Evolutionary conservation across 2,888 invertebrate genomes (phyloP).

Genomic region (Orchesella flavescens): DNA sequence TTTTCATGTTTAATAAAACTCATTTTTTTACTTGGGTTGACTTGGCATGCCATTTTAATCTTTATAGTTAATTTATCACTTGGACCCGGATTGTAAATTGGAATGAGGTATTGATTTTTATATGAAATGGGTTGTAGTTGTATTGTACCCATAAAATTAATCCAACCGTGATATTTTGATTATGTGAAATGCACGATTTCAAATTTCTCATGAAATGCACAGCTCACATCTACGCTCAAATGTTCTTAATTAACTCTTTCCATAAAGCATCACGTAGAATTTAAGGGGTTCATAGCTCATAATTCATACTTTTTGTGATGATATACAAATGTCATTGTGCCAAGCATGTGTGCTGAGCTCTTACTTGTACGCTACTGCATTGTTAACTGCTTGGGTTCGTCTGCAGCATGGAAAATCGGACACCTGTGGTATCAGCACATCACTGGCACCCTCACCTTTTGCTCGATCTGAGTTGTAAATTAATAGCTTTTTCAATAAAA

Average conservation of each 20-base stretch:
- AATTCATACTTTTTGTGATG: background rate
- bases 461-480: background rate
- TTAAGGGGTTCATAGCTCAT: background rate
- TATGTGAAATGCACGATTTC: background rate
- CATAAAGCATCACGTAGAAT: constrained; percentile 18
- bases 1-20: too few relatives aligned
- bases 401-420: constrained; percentile 60
- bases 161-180: too few relatives aligned
- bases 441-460: background rate
- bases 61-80: too few relatives aligned
- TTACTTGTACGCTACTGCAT: background rate
- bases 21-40: too few relatives aligned
- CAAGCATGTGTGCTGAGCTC: background rate
- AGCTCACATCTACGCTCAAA: background rate
- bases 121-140: too few relatives aligned
- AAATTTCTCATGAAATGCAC: too few relatives aligned
- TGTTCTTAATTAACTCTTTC: constrained; percentile 20
- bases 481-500: constrained; percentile 18
- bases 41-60: too few relatives aligned
- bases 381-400: constrained; percentile 4
- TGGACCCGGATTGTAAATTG: too few relatives aligned
- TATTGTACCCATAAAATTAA: too few relatives aligned
- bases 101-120: too few relatives aligned
- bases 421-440: constrained; percentile 46
- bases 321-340: background rate